Evolutionary conservation across 2,113 vertebrate species (phyloP), one percentile per base, ranked within the genome.

Genomic region (Chaenogobius annularis): DNA sequence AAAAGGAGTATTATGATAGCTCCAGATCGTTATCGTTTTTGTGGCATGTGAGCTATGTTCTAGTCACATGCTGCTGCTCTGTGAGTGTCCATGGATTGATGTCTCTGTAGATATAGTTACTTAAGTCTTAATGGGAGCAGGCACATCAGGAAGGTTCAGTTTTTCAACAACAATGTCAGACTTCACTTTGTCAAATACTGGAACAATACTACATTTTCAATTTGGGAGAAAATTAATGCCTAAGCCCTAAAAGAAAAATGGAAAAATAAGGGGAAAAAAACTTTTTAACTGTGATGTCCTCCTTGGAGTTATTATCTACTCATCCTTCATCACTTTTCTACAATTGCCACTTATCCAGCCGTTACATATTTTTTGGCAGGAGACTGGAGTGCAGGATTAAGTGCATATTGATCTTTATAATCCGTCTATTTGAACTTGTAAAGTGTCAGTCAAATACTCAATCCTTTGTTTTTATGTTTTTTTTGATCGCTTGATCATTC

Each of bases 11-110:
- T 7, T 7, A 73, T 10, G 10, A 7, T 61, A 52, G 68, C 46
- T 78, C 73, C 10, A 86, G 89, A 92, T 87, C 5, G 58, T 19
- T 86, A 90, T 93, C 90, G 6, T 19, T 0, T 35, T 13, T 1
- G 20, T 70, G 19, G 48, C 68, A 91, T 92, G 75, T 77, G 40
- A 67, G 14, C 7, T 3, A 87, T 80, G 81, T 64, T 68, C 67
- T 11, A 75, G 81, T 89, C 88, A 90, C 83, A 82, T 69, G 35
- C 31, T 70, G 35, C 64, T 61, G 23, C 7, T 43, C 47, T 46
- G 15, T 71, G 17, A 61, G 22, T 1, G 5, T 43, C n/a, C 48
- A 13, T 19, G 69, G 35, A 77, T 26, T 48, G 80, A 88, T 83
- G 37, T 23, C 6, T 0, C 1, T 11, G 22, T 4, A 79, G 76